These are phyloP conservation scores for Conistra vaccinii DNA, from an alignment of 2,888 invertebrate genomes.

Conservation along the genomic window DNA sequence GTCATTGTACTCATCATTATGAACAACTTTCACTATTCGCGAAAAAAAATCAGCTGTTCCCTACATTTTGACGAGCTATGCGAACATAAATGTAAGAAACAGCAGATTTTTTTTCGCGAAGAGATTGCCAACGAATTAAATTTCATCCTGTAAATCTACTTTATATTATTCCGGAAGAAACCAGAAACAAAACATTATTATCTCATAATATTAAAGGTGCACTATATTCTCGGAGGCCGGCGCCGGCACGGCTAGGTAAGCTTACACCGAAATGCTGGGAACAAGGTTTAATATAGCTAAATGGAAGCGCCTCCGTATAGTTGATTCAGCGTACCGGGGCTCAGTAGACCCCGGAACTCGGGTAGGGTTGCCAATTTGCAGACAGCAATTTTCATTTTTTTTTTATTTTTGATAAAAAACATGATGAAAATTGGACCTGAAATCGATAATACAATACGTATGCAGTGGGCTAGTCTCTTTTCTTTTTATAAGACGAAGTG, in stretches of 20 bases:
- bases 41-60: too few relatives aligned
- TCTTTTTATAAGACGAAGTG: neutral
- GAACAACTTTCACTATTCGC: too few relatives aligned
- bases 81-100: too few relatives aligned
- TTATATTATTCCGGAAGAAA: neutral
- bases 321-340: slow-evolving; percentile 22
- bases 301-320: slow-evolving; percentile 21
- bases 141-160: too few relatives aligned
- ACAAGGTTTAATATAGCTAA: slow-evolving; percentile 34
- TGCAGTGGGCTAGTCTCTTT: neutral
- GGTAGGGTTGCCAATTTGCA: slow-evolving; percentile 34
- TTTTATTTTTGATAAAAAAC: neutral
- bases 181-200: neutral
- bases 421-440: neutral
- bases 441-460: neutral
- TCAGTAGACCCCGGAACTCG: neutral
- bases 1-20: too few relatives aligned
- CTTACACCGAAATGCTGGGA: slow-evolving; percentile 16
- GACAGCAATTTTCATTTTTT: neutral
- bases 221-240: neutral
- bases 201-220: slow-evolving; percentile 14
- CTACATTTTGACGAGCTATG: too few relatives aligned
- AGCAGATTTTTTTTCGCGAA: too few relatives aligned
- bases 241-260: slow-evolving; percentile 8
- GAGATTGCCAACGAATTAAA: too few relatives aligned